phyloP scores from a whole-genome alignment of 2,113 vertebrate genomes.

The Columba livia region DNA sequence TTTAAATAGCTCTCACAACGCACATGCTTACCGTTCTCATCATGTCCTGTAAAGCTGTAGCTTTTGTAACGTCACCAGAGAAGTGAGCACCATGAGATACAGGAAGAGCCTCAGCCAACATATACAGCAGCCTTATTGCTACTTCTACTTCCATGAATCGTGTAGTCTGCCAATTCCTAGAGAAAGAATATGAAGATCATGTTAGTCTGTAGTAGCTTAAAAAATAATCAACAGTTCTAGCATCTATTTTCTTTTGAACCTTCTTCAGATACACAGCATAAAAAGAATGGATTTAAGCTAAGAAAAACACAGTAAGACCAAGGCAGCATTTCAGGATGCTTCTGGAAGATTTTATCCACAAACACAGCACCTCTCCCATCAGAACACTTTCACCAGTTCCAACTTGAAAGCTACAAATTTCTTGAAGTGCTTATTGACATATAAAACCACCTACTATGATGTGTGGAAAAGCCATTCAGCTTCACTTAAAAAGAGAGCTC shows the following conservation, averaged over 20 bases:
- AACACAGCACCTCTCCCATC: neutral
- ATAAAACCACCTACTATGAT: neutral
- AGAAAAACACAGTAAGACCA: neutral
- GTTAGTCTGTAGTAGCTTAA: neutral
- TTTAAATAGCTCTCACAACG: neutral
- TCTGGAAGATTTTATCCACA: neutral
- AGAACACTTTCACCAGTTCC: neutral
- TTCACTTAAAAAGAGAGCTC: neutral
- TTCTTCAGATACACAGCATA: neutral
- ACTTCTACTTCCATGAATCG: conserved; percentile 97
- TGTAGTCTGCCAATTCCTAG: conserved; percentile 89
- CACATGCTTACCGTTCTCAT: conserved; percentile 89
- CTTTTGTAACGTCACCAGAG: conserved; percentile 91
- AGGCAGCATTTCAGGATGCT: neutral
- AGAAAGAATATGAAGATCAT: neutral
- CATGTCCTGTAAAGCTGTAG: conserved; percentile 94
- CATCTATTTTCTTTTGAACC: neutral
- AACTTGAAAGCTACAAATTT: neutral
- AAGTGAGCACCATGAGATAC: conserved; percentile 95
- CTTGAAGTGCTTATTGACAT: neutral
- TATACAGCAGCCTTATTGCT: conserved; percentile 92
- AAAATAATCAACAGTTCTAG: neutral
- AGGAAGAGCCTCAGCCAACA: conserved; percentile 96
- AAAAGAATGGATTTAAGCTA: neutral
- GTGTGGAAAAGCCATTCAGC: rapidly evolving